phyloP scores from a whole-genome alignment of 92 coral and sea anemone genomes.

The Palythoa caribaeorum region DNA sequence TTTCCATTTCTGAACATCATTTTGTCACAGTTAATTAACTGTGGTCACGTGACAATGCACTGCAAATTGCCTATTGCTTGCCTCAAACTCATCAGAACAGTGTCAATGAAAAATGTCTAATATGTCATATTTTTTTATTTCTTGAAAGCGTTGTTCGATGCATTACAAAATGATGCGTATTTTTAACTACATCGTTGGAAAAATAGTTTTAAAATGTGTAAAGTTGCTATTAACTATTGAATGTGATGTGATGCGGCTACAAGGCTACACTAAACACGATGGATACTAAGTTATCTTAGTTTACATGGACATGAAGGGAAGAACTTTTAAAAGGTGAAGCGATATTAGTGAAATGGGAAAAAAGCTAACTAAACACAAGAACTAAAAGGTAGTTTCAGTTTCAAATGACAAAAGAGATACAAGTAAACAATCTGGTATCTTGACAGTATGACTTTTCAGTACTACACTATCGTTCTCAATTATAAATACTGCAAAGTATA shows the following conservation, averaged over 20 bases:
- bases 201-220: neutral
- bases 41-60: neutral
- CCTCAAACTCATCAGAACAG: no score
- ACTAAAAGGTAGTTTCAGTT: no score
- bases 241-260: neutral
- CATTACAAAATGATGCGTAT: slow-evolving; percentile 15
- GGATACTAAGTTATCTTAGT: no score
- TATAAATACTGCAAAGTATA: no score
- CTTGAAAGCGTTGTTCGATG: neutral
- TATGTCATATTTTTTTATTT: slow-evolving; percentile 4
- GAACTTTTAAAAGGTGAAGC: no score
- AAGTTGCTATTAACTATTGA: neutral
- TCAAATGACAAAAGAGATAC: neutral
- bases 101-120: neutral
- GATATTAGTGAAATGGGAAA: neutral
- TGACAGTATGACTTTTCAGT: no score
- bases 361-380: neutral
- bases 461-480: no score
- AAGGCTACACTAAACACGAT: neutral
- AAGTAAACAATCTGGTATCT: no score
- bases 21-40: no score
- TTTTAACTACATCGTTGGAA: neutral
- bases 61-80: neutral
- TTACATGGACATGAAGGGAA: neutral
- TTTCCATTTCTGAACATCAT: no score